Evolutionary conservation across 2,888 invertebrate species (phyloP).

Genomic region (Calameuta filiformis): DNA sequence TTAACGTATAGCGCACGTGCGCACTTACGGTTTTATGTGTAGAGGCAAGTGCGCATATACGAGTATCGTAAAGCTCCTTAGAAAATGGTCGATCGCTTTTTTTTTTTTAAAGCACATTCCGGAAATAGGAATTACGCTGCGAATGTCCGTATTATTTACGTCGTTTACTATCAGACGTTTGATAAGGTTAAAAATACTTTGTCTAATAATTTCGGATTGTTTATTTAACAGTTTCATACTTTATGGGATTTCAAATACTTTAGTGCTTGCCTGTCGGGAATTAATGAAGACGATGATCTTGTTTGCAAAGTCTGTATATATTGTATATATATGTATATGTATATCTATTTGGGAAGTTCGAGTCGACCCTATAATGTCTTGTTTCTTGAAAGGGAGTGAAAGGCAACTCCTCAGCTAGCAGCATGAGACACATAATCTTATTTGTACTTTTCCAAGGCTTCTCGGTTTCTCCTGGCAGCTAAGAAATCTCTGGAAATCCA

Average conservation of each 20-base stretch:
- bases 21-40: background rate
- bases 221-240: background rate
- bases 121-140: background rate
- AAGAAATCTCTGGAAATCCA: background rate
- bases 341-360: background rate
- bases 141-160: background rate
- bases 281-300: background rate
- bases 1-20: background rate
- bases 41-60: background rate
- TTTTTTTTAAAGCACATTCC: background rate
- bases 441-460: slow-evolving; percentile 40
- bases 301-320: background rate
- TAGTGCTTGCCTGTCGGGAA: too few species aligned
- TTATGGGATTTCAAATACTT: background rate
- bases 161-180: background rate
- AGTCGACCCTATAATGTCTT: background rate
- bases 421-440: slow-evolving; percentile 43
- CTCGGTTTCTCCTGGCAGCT: background rate
- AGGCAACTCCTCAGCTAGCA: slow-evolving; percentile 33
- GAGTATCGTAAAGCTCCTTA: background rate
- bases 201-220: background rate
- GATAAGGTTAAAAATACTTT: background rate
- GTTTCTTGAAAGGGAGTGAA: slow-evolving; percentile 23
- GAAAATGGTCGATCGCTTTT: background rate
- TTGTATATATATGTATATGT: background rate